phyloP scores from a whole-genome alignment of 1,140 invertebrate genomes.

The Caenorhabditis inopinata region DNA sequence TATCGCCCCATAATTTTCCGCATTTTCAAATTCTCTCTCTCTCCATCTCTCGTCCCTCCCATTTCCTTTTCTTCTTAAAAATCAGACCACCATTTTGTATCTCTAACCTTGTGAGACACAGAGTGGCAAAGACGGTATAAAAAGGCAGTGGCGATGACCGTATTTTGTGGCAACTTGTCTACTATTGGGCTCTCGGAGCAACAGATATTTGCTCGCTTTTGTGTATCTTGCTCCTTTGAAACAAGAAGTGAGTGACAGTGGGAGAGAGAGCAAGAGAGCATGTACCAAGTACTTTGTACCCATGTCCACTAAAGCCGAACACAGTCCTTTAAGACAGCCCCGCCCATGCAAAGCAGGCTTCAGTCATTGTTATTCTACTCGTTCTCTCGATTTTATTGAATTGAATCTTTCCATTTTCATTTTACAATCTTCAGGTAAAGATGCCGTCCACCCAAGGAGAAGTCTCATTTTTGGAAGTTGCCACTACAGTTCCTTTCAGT shows the following conservation, averaged over 20 bases:
- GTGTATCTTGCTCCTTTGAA: too few relatives aligned
- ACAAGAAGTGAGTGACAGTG: too few relatives aligned
- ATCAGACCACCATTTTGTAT: constrained; percentile 19
- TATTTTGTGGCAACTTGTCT: too few relatives aligned
- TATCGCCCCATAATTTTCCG: background rate
- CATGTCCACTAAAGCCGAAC: background rate
- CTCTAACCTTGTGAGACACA: background rate
- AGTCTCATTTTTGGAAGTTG: background rate
- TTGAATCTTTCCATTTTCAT: background rate
- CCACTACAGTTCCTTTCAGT: constrained; percentile 38
- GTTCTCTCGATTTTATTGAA: too few relatives aligned
- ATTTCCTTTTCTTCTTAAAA: background rate
- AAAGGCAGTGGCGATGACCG: background rate
- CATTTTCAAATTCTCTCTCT: background rate
- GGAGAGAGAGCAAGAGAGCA: too few relatives aligned
- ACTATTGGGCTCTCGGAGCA: background rate
- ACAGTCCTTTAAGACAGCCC: too few relatives aligned
- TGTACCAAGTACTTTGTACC: constrained; percentile 28
- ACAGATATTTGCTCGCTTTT: background rate
- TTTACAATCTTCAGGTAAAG: background rate
- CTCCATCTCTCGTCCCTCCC: background rate
- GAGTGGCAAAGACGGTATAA: background rate
- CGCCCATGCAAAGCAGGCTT: too few relatives aligned
- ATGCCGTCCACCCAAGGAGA: background rate
- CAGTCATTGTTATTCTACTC: too few relatives aligned